These are phyloP conservation scores for Leptothorax acervorum DNA, from an alignment of 2,888 invertebrate species.

Conservation along the genomic window DNA sequence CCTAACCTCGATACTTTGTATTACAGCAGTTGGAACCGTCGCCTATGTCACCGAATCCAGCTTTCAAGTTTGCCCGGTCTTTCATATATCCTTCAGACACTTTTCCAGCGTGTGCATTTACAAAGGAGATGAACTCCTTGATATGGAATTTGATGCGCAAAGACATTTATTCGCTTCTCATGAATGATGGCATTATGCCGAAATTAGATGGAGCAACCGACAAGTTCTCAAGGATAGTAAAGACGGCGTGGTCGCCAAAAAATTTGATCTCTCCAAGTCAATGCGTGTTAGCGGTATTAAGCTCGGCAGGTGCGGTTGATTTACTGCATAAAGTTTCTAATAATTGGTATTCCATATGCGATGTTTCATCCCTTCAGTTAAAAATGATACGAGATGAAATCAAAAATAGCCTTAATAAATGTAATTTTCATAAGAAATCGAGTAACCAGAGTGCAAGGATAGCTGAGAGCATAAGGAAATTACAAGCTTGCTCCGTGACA, in stretches of 20 bases:
- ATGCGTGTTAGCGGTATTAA: conserved; percentile 79
- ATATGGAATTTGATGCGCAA: conserved; percentile 76
- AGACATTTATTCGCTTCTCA: conserved; percentile 78
- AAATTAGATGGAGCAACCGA: conserved; percentile 72
- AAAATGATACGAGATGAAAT: conserved; percentile 68
- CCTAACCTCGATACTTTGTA: neutral
- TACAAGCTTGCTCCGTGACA: conserved; percentile 76
- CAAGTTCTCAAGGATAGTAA: conserved; percentile 72
- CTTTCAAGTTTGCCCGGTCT: conserved; percentile 78
- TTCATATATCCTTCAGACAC: conserved; percentile 78
- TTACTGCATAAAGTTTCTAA: conserved; percentile 74
- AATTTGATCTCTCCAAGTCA: conserved; percentile 76
- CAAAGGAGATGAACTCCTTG: conserved; percentile 62
- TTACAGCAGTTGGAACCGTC: conserved; percentile 81
- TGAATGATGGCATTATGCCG: conserved; percentile 79
- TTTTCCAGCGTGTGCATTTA: conserved; percentile 74
- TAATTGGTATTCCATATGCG: conserved; percentile 79
- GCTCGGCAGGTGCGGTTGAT: conserved; percentile 79
- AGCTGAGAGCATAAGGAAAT: conserved; percentile 67
- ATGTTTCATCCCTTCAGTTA: conserved; percentile 74
- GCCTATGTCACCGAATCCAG: conserved; percentile 76
- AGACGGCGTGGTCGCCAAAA: conserved; percentile 81
- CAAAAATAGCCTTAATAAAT: conserved; percentile 18
- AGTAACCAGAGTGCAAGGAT: conserved; percentile 31
- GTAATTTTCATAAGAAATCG: neutral